phyloP scores from a whole-genome alignment of 2,113 vertebrate genomes.

The Scytalopus superciliaris region DNA sequence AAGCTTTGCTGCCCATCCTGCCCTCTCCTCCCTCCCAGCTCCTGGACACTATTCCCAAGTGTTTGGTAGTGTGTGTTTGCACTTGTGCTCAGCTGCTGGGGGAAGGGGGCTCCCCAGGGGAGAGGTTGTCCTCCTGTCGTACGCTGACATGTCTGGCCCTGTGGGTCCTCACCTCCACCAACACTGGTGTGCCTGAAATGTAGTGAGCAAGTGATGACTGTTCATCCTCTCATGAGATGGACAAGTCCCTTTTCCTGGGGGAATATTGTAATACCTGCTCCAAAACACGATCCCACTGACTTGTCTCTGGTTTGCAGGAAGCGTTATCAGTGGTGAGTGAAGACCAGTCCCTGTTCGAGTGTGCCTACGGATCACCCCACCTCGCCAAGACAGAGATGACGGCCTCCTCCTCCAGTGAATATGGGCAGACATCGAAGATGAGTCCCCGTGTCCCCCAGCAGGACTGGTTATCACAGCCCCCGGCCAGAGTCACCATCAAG shows the following conservation, averaged over 20 bases:
- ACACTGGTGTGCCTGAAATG: not conserved
- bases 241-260: not conserved
- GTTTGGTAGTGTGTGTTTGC: not conserved
- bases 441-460: slow-evolving; percentile 85
- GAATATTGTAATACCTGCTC: not conserved
- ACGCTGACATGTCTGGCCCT: not conserved
- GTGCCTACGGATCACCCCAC: slow-evolving; percentile 83
- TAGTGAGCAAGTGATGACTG: not conserved
- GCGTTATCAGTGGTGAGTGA: slow-evolving; percentile 88
- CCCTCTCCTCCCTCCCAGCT: not conserved
- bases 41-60: not conserved
- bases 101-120: not conserved
- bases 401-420: slow-evolving; percentile 84
- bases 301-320: slow-evolving; percentile 74
- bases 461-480: slow-evolving; percentile 85
- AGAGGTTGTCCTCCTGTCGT: not conserved
- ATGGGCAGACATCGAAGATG: slow-evolving; percentile 87
- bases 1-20: not conserved
- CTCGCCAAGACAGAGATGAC: slow-evolving; percentile 87
- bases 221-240: fast-evolving
- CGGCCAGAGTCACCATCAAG: slow-evolving; percentile 85
- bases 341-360: slow-evolving; percentile 89
- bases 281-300: not conserved
- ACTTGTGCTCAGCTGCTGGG: not conserved
- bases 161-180: not conserved